Evolutionary conservation across 2,797 vertebrate species (phyloP).

Genomic region (Bovichtus variegatus): DNA sequence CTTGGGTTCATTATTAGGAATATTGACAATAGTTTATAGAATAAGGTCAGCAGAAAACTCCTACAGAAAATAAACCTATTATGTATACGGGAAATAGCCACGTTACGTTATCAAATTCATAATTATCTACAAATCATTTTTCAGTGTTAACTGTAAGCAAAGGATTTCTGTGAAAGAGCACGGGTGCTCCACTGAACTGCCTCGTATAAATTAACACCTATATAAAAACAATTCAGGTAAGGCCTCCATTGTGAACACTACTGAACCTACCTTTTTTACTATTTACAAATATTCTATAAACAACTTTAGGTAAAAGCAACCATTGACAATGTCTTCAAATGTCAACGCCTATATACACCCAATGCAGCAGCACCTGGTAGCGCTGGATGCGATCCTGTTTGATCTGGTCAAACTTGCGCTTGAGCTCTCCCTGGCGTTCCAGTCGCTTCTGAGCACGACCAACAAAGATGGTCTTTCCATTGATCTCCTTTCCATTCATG

Average conservation of each 20-base stretch:
- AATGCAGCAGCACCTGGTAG: conserved; percentile 88
- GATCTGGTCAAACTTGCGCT: conserved; percentile 94
- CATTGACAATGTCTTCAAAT: background rate
- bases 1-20: background rate
- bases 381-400: conserved; percentile 94
- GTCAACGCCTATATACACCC: background rate
- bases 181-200: background rate
- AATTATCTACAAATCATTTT: background rate
- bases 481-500: conserved; percentile 96
- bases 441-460: conserved; percentile 95
- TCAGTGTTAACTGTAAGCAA: background rate
- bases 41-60: background rate
- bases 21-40: background rate
- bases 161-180: background rate
- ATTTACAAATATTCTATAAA: background rate
- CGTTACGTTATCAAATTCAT: background rate
- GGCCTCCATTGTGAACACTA: background rate
- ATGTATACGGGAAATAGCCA: background rate
- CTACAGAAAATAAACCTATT: background rate
- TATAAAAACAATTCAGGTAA: background rate
- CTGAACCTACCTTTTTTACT: background rate
- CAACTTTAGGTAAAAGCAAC: background rate
- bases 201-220: background rate
- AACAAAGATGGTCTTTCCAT: conserved; percentile 90
- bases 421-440: conserved; percentile 95